Evolutionary conservation across 2,113 vertebrate genomes (phyloP), one percentile per base, ranked within the genome.

Genomic region (Platysteira castanea): DNA sequence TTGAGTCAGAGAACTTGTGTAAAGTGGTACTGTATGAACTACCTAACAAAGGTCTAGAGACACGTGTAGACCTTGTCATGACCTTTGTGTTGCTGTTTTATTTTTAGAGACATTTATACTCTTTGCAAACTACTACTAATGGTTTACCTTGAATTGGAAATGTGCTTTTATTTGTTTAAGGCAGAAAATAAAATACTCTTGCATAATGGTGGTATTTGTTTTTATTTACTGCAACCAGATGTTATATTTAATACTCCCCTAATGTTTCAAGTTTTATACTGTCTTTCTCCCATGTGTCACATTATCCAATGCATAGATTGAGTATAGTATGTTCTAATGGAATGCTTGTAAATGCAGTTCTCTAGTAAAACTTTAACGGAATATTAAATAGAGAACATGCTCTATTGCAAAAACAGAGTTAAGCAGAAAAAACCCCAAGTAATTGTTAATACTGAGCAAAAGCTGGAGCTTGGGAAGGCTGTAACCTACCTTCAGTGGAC

Each of bases 111-210:
- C 50, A 27, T 71, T 97, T 97, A 90, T 91, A 95, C 93, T 97
- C 94, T 84, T 96, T 93, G 95, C 93, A 96, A 97, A 93, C 87
- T 74, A 86, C 95, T 96, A 95, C 94, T 97, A 96, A 97, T 91
- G 73, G 95, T 97, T 97, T 97, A 97, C 96, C 97, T 98, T 96
- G 95, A 93, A 97, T 97, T 42, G 28, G 87, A 95, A 97, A 91
- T 90, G 93, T 96, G 91, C 87, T 97, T 97, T 94, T 96, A 73
- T 86, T 95, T 96, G 81, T 93, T 90, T 87, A 88, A 89, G 64
- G 39, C 95, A 95, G 92, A 97, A 96, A 98, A 98, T 98, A 98
- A 98, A 98, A 95, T 93, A 93, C 87, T 84, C 96, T 97, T 97
- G 95, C 79, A 47, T 93, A 96, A 84, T 30, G 19, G 46, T 78